Percentiles rank a stretch among this genome's conserved stretches.
These are phyloP conservation scores for Harpalus rubripes DNA, from an alignment of 2,888 invertebrate species.

Conservation along the genomic window DNA sequence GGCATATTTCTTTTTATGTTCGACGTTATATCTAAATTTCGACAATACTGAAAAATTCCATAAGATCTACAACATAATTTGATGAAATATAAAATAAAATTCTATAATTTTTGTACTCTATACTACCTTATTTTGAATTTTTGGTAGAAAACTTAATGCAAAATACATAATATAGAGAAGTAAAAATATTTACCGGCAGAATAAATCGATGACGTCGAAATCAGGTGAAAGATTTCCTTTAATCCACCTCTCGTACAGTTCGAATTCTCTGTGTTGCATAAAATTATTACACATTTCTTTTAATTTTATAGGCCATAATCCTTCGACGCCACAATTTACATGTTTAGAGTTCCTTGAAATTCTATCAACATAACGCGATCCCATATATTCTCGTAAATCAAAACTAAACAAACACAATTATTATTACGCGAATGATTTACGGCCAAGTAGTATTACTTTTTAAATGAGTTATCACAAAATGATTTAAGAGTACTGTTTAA, in stretches of 20 bases:
- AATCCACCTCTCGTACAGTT: slow-evolving; percentile 60
- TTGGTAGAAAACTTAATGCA: too few species aligned
- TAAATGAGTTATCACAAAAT: slow-evolving; percentile 68
- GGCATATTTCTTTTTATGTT: too few species aligned
- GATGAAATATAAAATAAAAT: slow-evolving; percentile 61
- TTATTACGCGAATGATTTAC: slow-evolving; percentile 12
- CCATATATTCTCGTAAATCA: slow-evolving; percentile 68
- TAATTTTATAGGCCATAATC: slow-evolving; percentile 69
- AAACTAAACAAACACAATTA: slow-evolving; percentile 66
- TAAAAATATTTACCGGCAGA: slow-evolving; percentile 69
- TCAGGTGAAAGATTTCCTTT: slow-evolving; percentile 26
- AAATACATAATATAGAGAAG: too few species aligned
- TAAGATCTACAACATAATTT: slow-evolving; percentile 55
- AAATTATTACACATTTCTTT: slow-evolving; percentile 68
- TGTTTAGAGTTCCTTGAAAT: slow-evolving; percentile 66
- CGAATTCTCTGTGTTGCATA: slow-evolving; percentile 52
- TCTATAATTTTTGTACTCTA: too few species aligned
- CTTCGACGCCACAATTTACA: slow-evolving; percentile 67
- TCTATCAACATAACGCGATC: slow-evolving; percentile 65
- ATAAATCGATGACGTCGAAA: slow-evolving; percentile 60
- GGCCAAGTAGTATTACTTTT: slow-evolving; percentile 65
- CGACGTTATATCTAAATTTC: slow-evolving; percentile 31
- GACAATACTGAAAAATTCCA: slow-evolving; percentile 62
- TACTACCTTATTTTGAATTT: too few species aligned
- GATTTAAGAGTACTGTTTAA: slow-evolving; percentile 53